Conservation (phyloP, 2,113 vertebrate species). For the Neopipo cinnamomea region DNA sequence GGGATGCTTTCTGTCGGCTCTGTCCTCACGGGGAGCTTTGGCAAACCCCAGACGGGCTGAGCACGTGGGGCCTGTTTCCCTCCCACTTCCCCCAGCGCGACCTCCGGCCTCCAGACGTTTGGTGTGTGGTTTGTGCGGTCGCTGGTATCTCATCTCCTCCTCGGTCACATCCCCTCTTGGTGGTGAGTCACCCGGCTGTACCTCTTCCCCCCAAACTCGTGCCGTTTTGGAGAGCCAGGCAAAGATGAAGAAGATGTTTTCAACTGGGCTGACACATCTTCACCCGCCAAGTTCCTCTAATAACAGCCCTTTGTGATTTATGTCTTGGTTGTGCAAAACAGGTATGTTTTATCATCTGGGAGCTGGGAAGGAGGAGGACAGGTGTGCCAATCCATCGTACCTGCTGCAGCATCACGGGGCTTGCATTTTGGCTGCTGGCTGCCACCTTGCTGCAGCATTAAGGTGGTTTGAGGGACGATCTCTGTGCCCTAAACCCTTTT, state of each 20-base stretch:
- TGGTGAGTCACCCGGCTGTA: neutral
- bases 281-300: slow-evolving; percentile 1
- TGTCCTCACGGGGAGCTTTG: neutral
- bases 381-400: neutral
- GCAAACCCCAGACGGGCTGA: neutral
- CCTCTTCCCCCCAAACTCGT: neutral
- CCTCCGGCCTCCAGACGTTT: slow-evolving; percentile 27
- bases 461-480: neutral
- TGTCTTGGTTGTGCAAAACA: neutral
- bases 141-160: slow-evolving; percentile 41
- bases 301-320: slow-evolving; percentile 26
- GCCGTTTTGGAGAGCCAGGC: neutral
- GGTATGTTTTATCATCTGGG: neutral
- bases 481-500: slow-evolving; percentile 15
- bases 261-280: neutral
- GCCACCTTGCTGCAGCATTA: neutral
- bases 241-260: neutral
- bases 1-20: accelerated
- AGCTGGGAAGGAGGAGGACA: neutral
- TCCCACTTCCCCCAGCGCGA: neutral
- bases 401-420: neutral
- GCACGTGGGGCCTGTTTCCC: neutral
- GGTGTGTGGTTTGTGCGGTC: slow-evolving; percentile 30
- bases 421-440: neutral
- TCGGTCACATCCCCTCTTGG: slow-evolving; percentile 33